These are phyloP conservation scores for Myanophis thanlyinensis DNA, from an alignment of 2,113 vertebrate species.

Conservation along the genomic window DNA sequence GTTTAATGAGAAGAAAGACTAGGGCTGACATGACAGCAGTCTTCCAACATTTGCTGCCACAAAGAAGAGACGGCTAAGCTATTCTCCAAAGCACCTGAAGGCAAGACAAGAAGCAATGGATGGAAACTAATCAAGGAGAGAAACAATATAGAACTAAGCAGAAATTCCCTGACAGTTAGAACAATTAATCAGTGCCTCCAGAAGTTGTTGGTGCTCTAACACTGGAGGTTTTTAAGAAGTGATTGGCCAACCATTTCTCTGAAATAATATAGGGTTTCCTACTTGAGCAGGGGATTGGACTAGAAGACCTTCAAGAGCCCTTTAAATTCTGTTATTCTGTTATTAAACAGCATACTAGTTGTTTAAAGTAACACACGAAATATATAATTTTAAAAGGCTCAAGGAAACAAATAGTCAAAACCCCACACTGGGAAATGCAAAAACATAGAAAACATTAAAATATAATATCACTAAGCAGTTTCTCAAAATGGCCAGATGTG, in stretches of 20 bases:
- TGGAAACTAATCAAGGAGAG: neutral
- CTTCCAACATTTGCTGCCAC: neutral
- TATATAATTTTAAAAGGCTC: neutral
- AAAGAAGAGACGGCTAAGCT: neutral
- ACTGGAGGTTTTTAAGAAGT: too few species aligned
- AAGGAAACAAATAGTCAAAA: neutral
- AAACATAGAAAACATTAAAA: neutral
- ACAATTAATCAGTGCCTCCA: neutral
- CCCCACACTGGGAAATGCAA: neutral
- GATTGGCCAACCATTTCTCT: too few species aligned
- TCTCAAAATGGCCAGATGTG: neutral
- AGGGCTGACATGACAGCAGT: neutral
- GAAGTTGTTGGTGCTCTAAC: neutral
- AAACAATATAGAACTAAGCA: neutral
- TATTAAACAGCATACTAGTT: neutral
- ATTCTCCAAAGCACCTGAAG: neutral
- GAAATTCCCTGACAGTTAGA: neutral
- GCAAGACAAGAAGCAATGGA: neutral
- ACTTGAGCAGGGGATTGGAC: neutral
- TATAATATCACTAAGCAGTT: neutral
- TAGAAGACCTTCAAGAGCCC: neutral
- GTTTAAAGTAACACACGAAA: neutral
- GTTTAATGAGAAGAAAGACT: neutral
- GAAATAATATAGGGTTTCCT: too few species aligned
- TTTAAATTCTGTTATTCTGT: neutral